Base-by-base conservation (phyloP, 2,113 vertebrate species). In the Columbina picui region DNA sequence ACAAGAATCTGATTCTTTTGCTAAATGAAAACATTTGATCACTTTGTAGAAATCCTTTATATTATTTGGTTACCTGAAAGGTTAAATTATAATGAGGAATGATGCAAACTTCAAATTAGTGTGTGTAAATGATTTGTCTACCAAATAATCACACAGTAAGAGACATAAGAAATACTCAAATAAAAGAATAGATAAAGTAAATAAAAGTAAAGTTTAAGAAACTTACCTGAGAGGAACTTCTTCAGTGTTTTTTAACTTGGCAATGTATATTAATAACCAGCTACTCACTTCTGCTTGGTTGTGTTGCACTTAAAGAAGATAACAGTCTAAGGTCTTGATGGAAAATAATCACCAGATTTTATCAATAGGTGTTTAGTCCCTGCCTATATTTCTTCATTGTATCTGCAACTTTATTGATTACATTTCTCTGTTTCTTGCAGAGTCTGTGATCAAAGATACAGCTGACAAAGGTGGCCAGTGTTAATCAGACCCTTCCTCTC, bases 281-380 rank as follows among this genome's bases (percentile, higher is more conserved):
- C 20, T 19, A 8, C n/a, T 75, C 39, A 27, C 6, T 71, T 90
- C 74, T 76, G 19, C 21, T 1, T 0, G 7, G 9, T 38, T 93
- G 30, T 87, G 56, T 53, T 88, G 20, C 22, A 83, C 32, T 70
- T 79, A 76, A 88, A 56, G 10, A 81, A 79, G 45, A 65, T 61
- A 93, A 69, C 22, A 88, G 27, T 15, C 53, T 53, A 10, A 83
- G 57, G 14, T 32, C 75, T 65, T 69, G 67, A 55, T 79, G 49
- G 75, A 19, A 92, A 90, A 88, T 57, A 88, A 93, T 86, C 65
- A 75, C 29, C 32, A 87, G 60, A 93, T 94, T 91, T 91, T 82
- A 71, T 89, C 78, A 68, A 75, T 14, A 80, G 26, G 65, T 13
- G 93, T 95, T 88, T 55, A 88, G 19, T 67, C 45, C 4, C 9